Percentiles rank a stretch among this genome's conserved stretches.
Evolutionary conservation across 1,140 invertebrate genomes (phyloP).

Genomic region (Hypothenemus hampei): DNA sequence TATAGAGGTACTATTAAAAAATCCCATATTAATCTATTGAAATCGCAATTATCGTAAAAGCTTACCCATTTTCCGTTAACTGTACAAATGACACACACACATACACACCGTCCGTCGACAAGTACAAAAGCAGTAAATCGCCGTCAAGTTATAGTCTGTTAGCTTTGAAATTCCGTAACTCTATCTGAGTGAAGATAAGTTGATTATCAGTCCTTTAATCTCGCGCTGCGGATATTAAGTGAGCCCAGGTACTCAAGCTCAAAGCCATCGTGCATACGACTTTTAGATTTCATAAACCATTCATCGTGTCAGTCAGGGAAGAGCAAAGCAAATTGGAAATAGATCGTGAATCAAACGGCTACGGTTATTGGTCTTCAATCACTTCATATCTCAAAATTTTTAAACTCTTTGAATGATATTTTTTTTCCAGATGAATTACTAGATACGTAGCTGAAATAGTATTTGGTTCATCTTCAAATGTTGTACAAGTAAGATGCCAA

Average conservation of each 20-base stretch:
- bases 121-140: constrained; percentile 8
- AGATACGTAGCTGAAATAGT: too few species aligned
- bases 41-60: not conserved
- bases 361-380: too few species aligned
- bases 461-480: too few species aligned
- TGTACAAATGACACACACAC: constrained; percentile 2
- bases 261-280: constrained; percentile 2
- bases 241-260: not conserved
- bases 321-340: constrained; percentile 7
- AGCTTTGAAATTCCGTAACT: constrained; percentile 7
- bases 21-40: not conserved
- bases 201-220: constrained; percentile 5
- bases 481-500: too few species aligned
- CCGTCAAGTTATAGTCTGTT: constrained; percentile 11
- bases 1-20: not conserved
- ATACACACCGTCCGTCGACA: constrained; percentile 7
- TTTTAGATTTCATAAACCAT: constrained; percentile 2
- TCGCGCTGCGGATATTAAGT: constrained; percentile 1
- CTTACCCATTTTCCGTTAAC: not conserved
- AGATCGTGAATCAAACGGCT: too few species aligned
- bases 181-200: constrained; percentile 8
- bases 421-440: too few species aligned
- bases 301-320: constrained; percentile 1
- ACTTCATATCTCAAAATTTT: too few species aligned
- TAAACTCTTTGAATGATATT: too few species aligned